Base-by-base conservation (phyloP, 1,140 invertebrate genomes). In the Aphelinus certus region DNA sequence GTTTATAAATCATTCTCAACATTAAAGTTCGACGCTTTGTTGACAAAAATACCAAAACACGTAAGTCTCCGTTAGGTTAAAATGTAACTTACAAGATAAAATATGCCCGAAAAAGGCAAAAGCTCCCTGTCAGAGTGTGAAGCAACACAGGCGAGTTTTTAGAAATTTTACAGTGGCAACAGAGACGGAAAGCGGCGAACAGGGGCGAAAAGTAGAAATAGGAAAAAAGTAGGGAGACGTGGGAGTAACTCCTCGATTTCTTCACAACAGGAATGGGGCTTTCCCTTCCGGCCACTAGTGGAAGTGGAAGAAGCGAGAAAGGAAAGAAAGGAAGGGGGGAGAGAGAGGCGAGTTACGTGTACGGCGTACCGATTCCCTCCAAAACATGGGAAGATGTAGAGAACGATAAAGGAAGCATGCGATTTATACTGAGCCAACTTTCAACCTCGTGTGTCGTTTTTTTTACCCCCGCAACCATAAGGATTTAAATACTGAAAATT, bases 201-300 rank as follows among this genome's bases (percentile, higher is more conserved):
- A 3, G 43, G 43, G 10, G 60, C 7, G n/a, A 65, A 65, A 53
- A 26, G 63, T 7, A 65, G 53, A 42, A 4, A 43, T 9, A 65
- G 48, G 5, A 26, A 26, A 26, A 26, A 26, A 26, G 26, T 26
- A 65, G 9, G 5, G 63, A n/a, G 26, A 4, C 7, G 61, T 48
- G 6, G n/a, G 9, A 68, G 55, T 57, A 57, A 68, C 43, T 68
- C 58, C 66, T 68, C 55, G 66, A 57, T 68, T 68, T 48, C 66
- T 67, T 10, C 51, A 7, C 7, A n/a, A 67, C 9, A 43, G 49
- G 53, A 65, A 53, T 1, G 48, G n/a, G n/a, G 10, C 49, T 51
- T 53, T 63, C 26, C 62, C 47, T 48, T 48, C 62, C 46, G 47
- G 51, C 45, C 6, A 49, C n/a, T 53, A n/a, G n/a, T 26, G 26